Base-by-base conservation (phyloP, 1,140 invertebrate species). In the Brachionus manjavacas region DNA sequence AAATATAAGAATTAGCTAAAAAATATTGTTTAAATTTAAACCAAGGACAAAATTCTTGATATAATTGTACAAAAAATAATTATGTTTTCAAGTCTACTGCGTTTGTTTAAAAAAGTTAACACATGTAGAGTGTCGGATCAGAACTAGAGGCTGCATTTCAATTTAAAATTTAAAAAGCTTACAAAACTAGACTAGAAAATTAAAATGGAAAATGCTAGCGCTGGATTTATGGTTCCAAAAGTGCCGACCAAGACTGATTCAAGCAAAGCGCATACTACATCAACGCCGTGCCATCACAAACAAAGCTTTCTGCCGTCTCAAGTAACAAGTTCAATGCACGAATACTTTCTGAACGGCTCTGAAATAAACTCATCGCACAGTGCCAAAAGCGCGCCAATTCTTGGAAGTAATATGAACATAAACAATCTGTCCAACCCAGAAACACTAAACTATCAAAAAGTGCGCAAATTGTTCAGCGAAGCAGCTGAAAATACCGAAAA, bases 361-460 rank as follows among this genome's bases (percentile, higher is more conserved):
- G 68, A 41, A n/a, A 72, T 72, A 72, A 72, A 72, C 35, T 16
- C 72, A 11, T 46, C 72, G 23, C 41, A 23, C 8, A 76, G 31
- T 28, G 46, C 72, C 3, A 76, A 46, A 49, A 76, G 25, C 9
- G 20, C 49, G 23, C 41, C 72, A 3, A 25, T 76, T 12, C 72
- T 76, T 3, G 72, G 72, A 8, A 76, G 46, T n/a, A 76, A 76
- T 46, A 76, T 49, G 20, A 76, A 76, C 25, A 76, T 76, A 46
- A 72, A 72, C 20, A 72, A 72, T 72, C 2, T 72, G 31, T 39
- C 68, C n/a, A 20, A 12, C 20, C 20, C 28, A 16, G 72, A 76
- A 46, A 3, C 23, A 35, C 25, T 81, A 28, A 81, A 35, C 31
- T 81, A 39, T 39, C 79, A 81, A 41, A 23, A 43, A 81, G 23